Conservation (phyloP, 1,140 invertebrate species). For the Brachionus calyciflorus region DNA sequence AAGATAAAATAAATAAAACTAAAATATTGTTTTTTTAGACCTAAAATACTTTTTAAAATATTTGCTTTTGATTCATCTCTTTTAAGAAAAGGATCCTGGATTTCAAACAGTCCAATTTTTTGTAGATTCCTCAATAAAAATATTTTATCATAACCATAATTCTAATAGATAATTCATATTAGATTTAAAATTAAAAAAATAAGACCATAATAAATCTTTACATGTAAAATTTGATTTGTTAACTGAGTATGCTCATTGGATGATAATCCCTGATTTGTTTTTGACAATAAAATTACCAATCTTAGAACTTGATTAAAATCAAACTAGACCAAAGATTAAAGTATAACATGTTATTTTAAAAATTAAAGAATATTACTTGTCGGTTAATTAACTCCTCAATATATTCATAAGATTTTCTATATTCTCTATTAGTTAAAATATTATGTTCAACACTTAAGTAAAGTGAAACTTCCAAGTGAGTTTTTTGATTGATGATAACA, state of each 20-base stretch:
- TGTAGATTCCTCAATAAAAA: constrained; percentile 5
- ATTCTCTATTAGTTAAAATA: constrained; percentile 21
- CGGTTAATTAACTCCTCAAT: constrained; percentile 38
- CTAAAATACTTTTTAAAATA: not conserved
- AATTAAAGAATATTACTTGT: not conserved
- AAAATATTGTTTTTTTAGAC: not conserved
- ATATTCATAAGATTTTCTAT: constrained; percentile 31
- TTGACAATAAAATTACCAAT: constrained; percentile 10
- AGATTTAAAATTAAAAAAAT: not conserved
- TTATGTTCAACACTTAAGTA: constrained; percentile 30
- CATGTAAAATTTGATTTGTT: constrained; percentile 13
- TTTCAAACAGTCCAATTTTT: constrained; percentile 5
- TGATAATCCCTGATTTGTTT: constrained; percentile 21
- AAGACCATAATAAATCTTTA: not conserved
- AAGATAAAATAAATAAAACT: not conserved
- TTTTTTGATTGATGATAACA: constrained; percentile 36
- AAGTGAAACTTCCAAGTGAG: constrained; percentile 6
- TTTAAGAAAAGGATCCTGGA: not conserved
- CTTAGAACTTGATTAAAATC: constrained; percentile 33
- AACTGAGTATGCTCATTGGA: not conserved
- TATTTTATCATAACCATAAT: constrained; percentile 38
- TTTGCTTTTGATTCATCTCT: constrained; percentile 43
- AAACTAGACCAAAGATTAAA: constrained; percentile 5
- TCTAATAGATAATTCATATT: no score
- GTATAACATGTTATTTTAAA: not conserved